Conservation (phyloP, 2,113 vertebrate genomes). For the Notechis scutatus region DNA sequence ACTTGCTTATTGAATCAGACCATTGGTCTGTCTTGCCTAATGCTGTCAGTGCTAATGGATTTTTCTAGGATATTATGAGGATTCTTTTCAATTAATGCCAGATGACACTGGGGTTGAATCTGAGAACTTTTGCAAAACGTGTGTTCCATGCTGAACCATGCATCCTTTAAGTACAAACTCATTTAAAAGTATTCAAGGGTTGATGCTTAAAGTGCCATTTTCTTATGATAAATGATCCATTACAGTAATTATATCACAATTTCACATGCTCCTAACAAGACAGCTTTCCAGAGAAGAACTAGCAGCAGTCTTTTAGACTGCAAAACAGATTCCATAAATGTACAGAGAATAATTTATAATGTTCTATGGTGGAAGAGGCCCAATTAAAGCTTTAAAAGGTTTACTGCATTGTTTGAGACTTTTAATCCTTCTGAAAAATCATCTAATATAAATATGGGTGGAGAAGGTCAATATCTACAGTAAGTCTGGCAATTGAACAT, state of each 20-base stretch:
- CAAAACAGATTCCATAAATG: neutral
- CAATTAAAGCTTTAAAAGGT: neutral
- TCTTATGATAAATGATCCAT: neutral
- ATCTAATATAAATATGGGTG: neutral
- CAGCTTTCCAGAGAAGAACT: neutral
- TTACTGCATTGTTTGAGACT: neutral
- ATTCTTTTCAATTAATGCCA: neutral
- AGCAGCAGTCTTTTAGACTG: neutral
- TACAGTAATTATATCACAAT: neutral
- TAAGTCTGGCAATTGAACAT: neutral
- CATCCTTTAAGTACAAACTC: neutral
- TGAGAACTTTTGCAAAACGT: neutral
- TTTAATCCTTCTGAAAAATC: neutral
- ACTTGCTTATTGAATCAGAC: neutral
- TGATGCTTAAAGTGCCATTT: neutral
- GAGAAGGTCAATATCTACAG: neutral
- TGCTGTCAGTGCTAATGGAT: neutral
- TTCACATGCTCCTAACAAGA: neutral
- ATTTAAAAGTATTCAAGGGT: neutral
- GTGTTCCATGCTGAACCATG: neutral
- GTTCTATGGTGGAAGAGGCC: neutral
- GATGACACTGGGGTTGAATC: neutral
- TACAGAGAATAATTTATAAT: neutral
- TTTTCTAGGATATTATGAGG: neutral
- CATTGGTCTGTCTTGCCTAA: neutral